Evolutionary conservation across 2,888 invertebrate species (phyloP).

Genomic region (Morpho helenor): DNA sequence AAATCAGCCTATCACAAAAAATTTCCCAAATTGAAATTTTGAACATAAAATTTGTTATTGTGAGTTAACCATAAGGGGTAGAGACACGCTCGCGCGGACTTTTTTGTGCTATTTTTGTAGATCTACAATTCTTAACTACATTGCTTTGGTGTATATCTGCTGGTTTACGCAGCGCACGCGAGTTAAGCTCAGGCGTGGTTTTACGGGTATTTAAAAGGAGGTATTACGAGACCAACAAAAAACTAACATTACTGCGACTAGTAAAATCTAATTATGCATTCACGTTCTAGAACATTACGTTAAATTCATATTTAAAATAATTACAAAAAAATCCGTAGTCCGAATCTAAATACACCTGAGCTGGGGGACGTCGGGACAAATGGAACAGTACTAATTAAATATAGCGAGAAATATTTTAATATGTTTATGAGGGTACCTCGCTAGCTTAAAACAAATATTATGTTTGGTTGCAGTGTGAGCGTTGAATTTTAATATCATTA

Average conservation of each 20-base stretch:
- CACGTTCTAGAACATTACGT: slow-evolving; percentile 7
- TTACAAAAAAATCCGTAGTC: slow-evolving; percentile 30
- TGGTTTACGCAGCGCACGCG: too few species aligned
- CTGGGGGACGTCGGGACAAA: slow-evolving; percentile 54
- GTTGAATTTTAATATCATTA: slow-evolving; percentile 77
- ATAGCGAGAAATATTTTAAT: slow-evolving; percentile 76
- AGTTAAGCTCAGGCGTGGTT: too few species aligned
- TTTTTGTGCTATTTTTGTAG: too few species aligned
- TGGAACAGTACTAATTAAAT: slow-evolving; percentile 73
- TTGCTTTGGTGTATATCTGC: too few species aligned
- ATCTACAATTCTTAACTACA: too few species aligned
- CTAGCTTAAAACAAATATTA: slow-evolving; percentile 71
- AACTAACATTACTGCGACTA: background rate
- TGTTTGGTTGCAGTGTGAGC: slow-evolving; percentile 59
- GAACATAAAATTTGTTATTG: too few species aligned
- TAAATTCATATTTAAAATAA: slow-evolving; percentile 21
- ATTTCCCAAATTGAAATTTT: too few species aligned
- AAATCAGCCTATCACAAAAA: too few species aligned
- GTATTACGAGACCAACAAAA: background rate
- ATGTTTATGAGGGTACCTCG: slow-evolving; percentile 68
- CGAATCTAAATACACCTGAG: slow-evolving; percentile 53
- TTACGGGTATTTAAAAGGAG: too few species aligned
- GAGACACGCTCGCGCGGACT: too few species aligned
- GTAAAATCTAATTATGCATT: slow-evolving; percentile 1
- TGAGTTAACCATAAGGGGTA: too few species aligned